A percentile compares a stretch with the other conserved stretches of the same genome.
phyloP scores from a whole-genome alignment of 2,888 invertebrate genomes.

The Cosmorhoe ocellata region DNA sequence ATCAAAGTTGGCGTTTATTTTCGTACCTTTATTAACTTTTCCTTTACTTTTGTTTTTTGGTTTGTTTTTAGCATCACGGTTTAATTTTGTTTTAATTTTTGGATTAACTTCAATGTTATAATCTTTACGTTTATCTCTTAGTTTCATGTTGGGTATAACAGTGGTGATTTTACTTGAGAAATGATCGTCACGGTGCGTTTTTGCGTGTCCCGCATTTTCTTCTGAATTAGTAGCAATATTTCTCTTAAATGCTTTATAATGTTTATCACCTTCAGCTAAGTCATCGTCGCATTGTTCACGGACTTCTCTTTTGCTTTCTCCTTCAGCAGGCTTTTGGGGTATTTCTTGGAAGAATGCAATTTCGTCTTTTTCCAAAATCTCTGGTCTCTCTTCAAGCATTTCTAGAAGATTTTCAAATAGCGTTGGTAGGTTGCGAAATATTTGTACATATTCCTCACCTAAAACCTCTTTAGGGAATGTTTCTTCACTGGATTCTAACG shows the following conservation, averaged over 20 bases:
- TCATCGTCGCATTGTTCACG: slow-evolving; percentile 11
- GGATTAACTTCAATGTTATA: background rate
- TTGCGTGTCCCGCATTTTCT: background rate
- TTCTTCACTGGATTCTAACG: slow-evolving; percentile 33
- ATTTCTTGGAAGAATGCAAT: slow-evolving; percentile 38
- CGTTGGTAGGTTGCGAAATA: slow-evolving; percentile 54
- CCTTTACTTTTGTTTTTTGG: background rate
- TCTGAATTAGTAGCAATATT: background rate
- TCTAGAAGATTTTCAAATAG: slow-evolving; percentile 55
- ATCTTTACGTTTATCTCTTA: background rate
- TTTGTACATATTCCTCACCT: slow-evolving; percentile 45
- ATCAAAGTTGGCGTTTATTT: slow-evolving; percentile 9
- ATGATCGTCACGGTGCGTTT: background rate
- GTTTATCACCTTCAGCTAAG: slow-evolving; percentile 2
- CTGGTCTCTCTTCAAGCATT: slow-evolving; percentile 51
- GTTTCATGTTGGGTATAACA: background rate
- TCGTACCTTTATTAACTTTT: background rate
- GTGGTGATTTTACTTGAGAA: background rate
- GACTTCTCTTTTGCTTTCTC: slow-evolving; percentile 13
- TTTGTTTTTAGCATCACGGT: background rate
- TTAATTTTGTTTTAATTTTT: background rate
- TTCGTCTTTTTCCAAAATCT: slow-evolving; percentile 55
- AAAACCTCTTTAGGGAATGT: slow-evolving; percentile 7
- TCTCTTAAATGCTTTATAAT: background rate
- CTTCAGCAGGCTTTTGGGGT: background rate